Evolutionary conservation across 1,140 invertebrate genomes (phyloP), one percentile per base, ranked within the genome.

Genomic region (Anastrepha ludens): DNA sequence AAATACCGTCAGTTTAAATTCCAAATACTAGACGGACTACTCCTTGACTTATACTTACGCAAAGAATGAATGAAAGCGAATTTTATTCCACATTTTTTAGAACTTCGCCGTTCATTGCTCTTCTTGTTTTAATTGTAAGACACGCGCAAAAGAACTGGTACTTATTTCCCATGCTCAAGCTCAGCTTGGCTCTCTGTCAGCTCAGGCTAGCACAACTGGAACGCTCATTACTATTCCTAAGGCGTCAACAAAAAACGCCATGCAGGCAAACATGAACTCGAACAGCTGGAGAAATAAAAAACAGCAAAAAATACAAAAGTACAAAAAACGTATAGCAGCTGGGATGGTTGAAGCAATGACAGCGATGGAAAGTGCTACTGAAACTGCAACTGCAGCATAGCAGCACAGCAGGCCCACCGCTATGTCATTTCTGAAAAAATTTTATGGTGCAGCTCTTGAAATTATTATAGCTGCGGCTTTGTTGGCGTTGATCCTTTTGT

Each of bases 391-490:
- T 81, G 74, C 74, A 81, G 47, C 74, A 20, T 55, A 50, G 2
- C n/a, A 17, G 20, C n/a, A 6, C 13, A 20, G 0, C 44, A 2
- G 11, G 74, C 44, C 20, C 47, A 13, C 17, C 17, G 47, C 70
- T 47, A 74, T 50, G 70, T 50, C 74, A 81, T 81, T 81, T 50
- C 17, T 62, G 20, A 20, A 55, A 55, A 11, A 11, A 55, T 13
- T 55, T 81, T 81, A 81, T 81, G 74, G 47, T 47, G n/a, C 44
- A 55, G 47, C n/a, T 81, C 20, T 81, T 81, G 74, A 81, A 81
- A 74, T 74, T 15, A 74, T 81, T 55, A 81, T 20, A 47, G 44
- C 47, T 81, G 47, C n/a, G 74, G 47, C 74, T 55, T 81, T 55
- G 47, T 81, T 2, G 29, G 39, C 5, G 15, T 47, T 74, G n/a